Base-by-base conservation (phyloP, 2,797 vertebrate genomes). In the Chrysocyon brachyurus region DNA sequence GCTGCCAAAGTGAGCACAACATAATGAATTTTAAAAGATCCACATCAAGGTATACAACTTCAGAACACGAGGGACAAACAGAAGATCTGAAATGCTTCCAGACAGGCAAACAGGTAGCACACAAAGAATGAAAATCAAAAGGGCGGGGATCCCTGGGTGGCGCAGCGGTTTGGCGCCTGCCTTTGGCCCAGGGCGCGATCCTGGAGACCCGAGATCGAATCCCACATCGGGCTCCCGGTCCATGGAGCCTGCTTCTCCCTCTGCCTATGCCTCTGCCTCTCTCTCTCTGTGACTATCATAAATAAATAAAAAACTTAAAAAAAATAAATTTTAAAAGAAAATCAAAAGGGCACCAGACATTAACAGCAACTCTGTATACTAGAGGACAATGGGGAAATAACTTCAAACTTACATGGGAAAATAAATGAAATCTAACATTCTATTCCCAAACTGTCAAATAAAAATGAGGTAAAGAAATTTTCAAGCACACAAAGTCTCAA, bases 391-490 rank as follows among this genome's bases (percentile, higher is more conserved):
- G 22, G 22, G 54, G 28, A 87, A 87, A 75, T 26, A 33, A 17
- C 33, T 78, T 87, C 26, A 83, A 94, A 87, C 63, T 78, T 87
- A 73, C 68, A 21, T 31, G 46, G 66, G 19, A 87, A 90, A 78
- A 63, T 36, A 87, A 83, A 22, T 87, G 75, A 77, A 83, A 94
- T n/a, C 31, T 70, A 93, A 81, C 28, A 33, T 28, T 68, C 84
- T 88, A 72, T 63, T 77, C 19, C 70, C 87, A 92, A 90, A 2
- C 2, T 87, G 21, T 75, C 87, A 78, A 82, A 54, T 61, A 61
- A 90, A 96, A 93, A 11, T 66, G 49, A 89, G 28, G 9, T 28
- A 70, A 91, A 92, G 57, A 36, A 26, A 82, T 85, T 93, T 88
- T 75, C 10, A 95, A 70, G 12, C 52, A 87, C 12, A 17, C 24